Evolutionary conservation across 2,797 vertebrate genomes (phyloP), one percentile per base, ranked within the genome.

Genomic region (Avahi laniger): DNA sequence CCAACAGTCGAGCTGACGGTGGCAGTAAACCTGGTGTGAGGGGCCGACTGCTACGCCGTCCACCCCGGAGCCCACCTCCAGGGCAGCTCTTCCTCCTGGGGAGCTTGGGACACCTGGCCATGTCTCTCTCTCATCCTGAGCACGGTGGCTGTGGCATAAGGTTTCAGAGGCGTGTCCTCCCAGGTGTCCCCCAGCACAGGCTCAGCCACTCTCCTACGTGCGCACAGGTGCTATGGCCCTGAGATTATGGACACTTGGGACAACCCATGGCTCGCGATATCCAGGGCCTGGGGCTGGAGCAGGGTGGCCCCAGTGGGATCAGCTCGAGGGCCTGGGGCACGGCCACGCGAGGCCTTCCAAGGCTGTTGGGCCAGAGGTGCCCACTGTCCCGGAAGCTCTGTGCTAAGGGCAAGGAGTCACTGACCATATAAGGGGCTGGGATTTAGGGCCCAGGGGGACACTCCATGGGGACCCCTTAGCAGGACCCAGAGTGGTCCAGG

Each of bases 21-120:
- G 1, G 61, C 17, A 2, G 52, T 13, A 13, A 17, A 5, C 0
- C n/a, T 0, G 1, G 50, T 26, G 28, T 30, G 79, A 48, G 4
- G 83, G 61, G 50, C 61, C 3, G 50, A 38, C 5, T 9, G 14
- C 57, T 24, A 38, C 0, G 24, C 22, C 15, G 14, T 7, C 75
- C 75, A 2, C 4, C 7, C 22, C 69, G 22, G 12, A 15, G 35
- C 13, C 75, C 75, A 2, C 4, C 5, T 28, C 50, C 57, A 4
- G 3, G 80, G 26, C 0, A 30, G 10, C 57, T 4, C 2, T 1
- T 8, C n/a, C 22, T 13, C n/a, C 43, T 28, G 33, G 75, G 69
- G 41, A 20, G 50, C 17, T 10, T 52, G 3, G 65, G 52, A 41
- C 15, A 54, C 46, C 13, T 59, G 28, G 26, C 15, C 7, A 33